A percentile compares a stretch with the other conserved stretches of the same genome.
phyloP scores from a whole-genome alignment of 2,113 vertebrate genomes.

The Grammomys dolichurus region DNA sequence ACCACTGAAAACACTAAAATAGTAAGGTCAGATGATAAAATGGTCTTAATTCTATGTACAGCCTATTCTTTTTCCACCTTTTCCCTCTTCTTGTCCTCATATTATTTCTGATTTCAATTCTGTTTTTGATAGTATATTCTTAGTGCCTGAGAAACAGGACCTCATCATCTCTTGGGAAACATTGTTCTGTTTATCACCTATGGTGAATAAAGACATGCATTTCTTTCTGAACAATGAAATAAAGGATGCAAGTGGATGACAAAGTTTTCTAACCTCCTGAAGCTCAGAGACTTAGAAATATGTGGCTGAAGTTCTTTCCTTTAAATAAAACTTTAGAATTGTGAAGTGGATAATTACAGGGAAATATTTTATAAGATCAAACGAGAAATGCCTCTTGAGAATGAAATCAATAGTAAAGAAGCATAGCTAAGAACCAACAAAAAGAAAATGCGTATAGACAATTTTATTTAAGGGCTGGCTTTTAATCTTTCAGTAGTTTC shows the following conservation, averaged over 20 bases:
- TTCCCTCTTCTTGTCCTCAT: background rate
- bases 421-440: background rate
- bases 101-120: background rate
- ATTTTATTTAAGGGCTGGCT: background rate
- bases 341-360: background rate
- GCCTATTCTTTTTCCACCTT: background rate
- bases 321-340: background rate
- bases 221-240: background rate
- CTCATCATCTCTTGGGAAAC: background rate
- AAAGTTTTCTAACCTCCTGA: background rate
- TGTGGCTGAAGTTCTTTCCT: background rate
- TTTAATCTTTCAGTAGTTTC: background rate
- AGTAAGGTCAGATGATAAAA: background rate
- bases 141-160: background rate
- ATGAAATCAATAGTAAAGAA: background rate
- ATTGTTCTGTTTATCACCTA: background rate
- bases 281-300: background rate
- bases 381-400: background rate
- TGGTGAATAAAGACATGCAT: no score
- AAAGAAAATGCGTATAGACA: background rate
- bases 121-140: background rate
- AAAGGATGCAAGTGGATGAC: background rate
- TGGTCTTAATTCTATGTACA: background rate
- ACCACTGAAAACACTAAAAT: background rate
- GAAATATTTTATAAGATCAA: background rate